These are phyloP conservation scores for Porites rus DNA, from an alignment of 92 coral and sea anemone genomes.

Conservation along the genomic window DNA sequence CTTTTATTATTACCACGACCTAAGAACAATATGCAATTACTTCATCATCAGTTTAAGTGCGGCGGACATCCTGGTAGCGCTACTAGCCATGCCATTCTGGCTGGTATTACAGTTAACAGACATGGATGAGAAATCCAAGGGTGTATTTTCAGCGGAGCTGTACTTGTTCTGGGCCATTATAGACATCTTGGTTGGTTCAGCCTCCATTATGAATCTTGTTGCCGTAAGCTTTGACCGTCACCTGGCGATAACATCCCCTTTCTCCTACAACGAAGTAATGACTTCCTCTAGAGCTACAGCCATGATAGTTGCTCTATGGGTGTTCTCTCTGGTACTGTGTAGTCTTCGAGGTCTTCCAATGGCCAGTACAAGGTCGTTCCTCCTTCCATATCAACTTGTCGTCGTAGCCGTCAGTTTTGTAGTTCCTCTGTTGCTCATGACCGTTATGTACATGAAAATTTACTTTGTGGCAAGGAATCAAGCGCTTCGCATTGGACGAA, in stretches of 20 bases:
- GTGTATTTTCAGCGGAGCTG: slow-evolving; percentile 39
- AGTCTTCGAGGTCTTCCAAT: slow-evolving; percentile 6
- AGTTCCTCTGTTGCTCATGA: slow-evolving; percentile 82
- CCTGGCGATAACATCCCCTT: slow-evolving; percentile 93
- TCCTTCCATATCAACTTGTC: slow-evolving; percentile 35
- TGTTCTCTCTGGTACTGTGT: slow-evolving; percentile 67
- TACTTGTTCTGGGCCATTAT: slow-evolving; percentile 76
- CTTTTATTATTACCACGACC: slow-evolving; percentile 78
- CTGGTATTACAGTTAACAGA: slow-evolving; percentile 73
- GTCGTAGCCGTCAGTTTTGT: slow-evolving; percentile 71
- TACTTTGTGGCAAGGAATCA: slow-evolving; percentile 92
- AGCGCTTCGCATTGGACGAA: slow-evolving; percentile 88
- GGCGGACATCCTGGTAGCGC: slow-evolving; percentile 89
- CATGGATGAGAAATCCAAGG: slow-evolving; percentile 51
- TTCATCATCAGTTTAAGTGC: slow-evolving; percentile 93
- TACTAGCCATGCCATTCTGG: slow-evolving; percentile 95
- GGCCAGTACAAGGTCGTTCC: neutral
- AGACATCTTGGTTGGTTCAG: slow-evolving; percentile 86
- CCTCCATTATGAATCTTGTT: slow-evolving; percentile 91
- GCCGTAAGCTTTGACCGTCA: slow-evolving; percentile 97
- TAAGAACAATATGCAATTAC: slow-evolving; percentile 90
- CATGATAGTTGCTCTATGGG: slow-evolving; percentile 81
- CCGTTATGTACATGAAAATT: slow-evolving; percentile 85
- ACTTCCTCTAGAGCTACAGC: slow-evolving; percentile 80
- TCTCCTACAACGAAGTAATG: slow-evolving; percentile 73